Evolutionary conservation across 2,888 invertebrate species (phyloP), one percentile per base, ranked within the genome.

Genomic region (Euplagia quadripunctaria): DNA sequence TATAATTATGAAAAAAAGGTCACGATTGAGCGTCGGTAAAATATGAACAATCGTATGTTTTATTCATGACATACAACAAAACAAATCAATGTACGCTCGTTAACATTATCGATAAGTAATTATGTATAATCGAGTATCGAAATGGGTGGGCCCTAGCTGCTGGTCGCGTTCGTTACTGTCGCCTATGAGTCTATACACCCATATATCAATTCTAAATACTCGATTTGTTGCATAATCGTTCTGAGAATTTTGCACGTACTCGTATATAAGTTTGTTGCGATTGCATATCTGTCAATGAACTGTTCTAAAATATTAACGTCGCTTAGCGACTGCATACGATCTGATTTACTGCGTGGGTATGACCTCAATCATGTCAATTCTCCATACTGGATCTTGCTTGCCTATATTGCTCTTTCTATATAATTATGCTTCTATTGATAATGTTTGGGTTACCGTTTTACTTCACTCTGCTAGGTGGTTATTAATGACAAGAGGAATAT

Each of bases 291-390:
- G 85, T 85, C 86, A 89, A 89, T 88, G 87, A 85, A 85, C 83
- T 86, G 80, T 88, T 87, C 84, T 79, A 81, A 84, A 84, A 84
- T 88, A 88, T 91, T 91, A 90, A 87, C 89, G 85, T 87, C 82
- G 79, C 85, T 91, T 90, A 90, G 83, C 88, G 82, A 85, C 74
- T 79, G 66, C 72, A 81, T 80, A 77, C 41, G 73, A 66, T 73
- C 66, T 46, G 65, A 66, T 77, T 52, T 75, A 79, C 68, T 75
- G 83, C 81, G 91, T 92, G 80, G 91, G 92, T 81, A 89, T 90
- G 84, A 89, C 90, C 89, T 83, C 84, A 88, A 91, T 90, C 73
- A 79, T 73, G 14, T 77, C 4, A 31, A 41, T 68, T 68, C 52
- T 63, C 31, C 78, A 73, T 74, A 73, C 78, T 82, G 55, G 70